Evolutionary conservation across 1,140 invertebrate species (phyloP).

Genomic region (Hermatobates lingyangjiaoensis): DNA sequence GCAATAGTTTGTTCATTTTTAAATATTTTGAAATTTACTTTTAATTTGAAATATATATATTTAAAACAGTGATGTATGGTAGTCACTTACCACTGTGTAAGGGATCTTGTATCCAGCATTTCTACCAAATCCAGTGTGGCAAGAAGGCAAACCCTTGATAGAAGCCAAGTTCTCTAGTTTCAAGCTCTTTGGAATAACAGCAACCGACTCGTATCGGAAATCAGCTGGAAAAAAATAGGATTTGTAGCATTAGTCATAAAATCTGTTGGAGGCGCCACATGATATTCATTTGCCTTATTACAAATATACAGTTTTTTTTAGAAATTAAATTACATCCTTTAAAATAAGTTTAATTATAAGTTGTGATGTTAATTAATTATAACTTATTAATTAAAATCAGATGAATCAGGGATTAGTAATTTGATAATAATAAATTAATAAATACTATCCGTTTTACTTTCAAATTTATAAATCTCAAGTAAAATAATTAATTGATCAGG

Average conservation of each 20-base stretch:
- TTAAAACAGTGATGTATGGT: constrained; percentile 3
- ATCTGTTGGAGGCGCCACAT: neutral
- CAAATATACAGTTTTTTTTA: neutral
- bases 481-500: too few relatives aligned
- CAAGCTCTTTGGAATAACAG: constrained; percentile 47
- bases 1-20: too few relatives aligned
- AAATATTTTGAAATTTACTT: neutral
- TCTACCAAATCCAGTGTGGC: constrained; percentile 57
- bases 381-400: neutral
- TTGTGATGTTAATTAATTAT: neutral
- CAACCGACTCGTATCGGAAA: constrained; percentile 58
- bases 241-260: neutral
- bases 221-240: constrained; percentile 27
- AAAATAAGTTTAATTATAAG: neutral
- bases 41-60: neutral
- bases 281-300: neutral
- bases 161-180: constrained; percentile 39
- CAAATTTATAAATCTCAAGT: too few relatives aligned
- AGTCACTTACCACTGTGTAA: constrained; percentile 23
- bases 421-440: too few relatives aligned
- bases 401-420: neutral
- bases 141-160: constrained; percentile 50
- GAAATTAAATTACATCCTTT: neutral
- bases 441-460: too few relatives aligned
- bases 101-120: constrained; percentile 56